Percentiles rank a stretch among this genome's conserved stretches.
Conservation (phyloP, 2,888 invertebrate genomes). For the Synergus gifuensis region DNA sequence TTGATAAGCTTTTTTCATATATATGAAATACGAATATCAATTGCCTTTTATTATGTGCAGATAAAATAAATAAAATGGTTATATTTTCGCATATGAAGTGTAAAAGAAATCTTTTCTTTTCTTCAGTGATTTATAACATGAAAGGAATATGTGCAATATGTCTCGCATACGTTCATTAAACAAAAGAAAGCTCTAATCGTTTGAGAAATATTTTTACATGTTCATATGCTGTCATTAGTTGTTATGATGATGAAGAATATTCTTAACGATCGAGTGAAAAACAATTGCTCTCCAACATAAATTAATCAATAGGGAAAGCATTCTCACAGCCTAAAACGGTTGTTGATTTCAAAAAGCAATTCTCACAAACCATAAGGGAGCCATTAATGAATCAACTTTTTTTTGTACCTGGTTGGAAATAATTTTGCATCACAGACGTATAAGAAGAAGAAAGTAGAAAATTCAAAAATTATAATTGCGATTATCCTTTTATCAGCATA, state of each 20-base stretch:
- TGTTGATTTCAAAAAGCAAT: background rate
- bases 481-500: background rate
- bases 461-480: background rate
- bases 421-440: background rate
- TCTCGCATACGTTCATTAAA: background rate
- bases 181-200: constrained; percentile 28
- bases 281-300: background rate
- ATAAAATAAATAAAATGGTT: background rate
- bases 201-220: background rate
- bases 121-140: constrained; percentile 21
- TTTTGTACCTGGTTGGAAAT: background rate
- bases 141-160: background rate
- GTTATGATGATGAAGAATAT: constrained; percentile 6
- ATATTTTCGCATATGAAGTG: background rate
- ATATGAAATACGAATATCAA: too few relatives aligned
- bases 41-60: background rate
- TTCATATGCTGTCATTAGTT: background rate
- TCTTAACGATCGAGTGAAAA: background rate
- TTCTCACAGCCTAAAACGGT: background rate
- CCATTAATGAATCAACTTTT: background rate
- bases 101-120: background rate
- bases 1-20: too few relatives aligned
- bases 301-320: constrained; percentile 9
- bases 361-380: background rate
- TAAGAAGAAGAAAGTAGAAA: background rate